These are phyloP conservation scores for Agapetus fuscipes DNA, from an alignment of 2,888 invertebrate species.

Conservation along the genomic window DNA sequence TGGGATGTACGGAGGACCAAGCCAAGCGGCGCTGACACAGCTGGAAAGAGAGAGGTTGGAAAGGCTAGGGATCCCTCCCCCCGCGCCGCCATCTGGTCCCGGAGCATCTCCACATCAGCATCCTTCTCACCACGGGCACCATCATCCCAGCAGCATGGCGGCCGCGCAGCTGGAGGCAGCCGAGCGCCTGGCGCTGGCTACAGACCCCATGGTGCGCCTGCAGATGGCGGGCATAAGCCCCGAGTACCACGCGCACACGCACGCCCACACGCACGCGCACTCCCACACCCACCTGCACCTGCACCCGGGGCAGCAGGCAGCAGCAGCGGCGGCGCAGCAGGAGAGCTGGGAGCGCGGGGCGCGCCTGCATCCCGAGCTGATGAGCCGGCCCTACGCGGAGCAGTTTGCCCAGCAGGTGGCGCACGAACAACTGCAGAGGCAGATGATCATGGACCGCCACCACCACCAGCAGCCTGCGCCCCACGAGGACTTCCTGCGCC, in stretches of 20 bases:
- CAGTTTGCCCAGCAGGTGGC: constrained; percentile 73
- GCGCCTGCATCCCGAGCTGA: constrained; percentile 64
- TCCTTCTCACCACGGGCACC: constrained; percentile 47
- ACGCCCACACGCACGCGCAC: constrained; percentile 86
- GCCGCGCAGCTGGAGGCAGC: constrained; percentile 61
- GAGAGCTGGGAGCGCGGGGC: constrained; percentile 50
- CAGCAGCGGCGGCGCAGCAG: constrained; percentile 53
- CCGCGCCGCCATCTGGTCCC: constrained; percentile 41
- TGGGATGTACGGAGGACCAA: constrained; percentile 65
- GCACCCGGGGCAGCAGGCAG: constrained; percentile 64
- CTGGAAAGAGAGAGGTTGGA: constrained; percentile 82
- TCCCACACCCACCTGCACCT: constrained; percentile 79
- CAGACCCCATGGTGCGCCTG: constrained; percentile 86
- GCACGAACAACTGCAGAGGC: constrained; percentile 78
- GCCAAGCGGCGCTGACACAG: constrained; percentile 59
- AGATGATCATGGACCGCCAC: constrained; percentile 68
- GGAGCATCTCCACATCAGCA: constrained; percentile 45
- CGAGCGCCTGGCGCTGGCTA: constrained; percentile 73
- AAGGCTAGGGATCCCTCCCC: constrained; percentile 66
- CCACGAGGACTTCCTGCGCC: constrained; percentile 48
- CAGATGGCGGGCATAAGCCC: constrained; percentile 88
- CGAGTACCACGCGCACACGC: constrained; percentile 87
- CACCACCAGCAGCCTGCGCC: constrained; percentile 54
- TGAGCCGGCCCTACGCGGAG: constrained; percentile 74
- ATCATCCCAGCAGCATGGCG: constrained; percentile 41